Base-by-base conservation (phyloP, 2,888 invertebrate genomes). In the Taenaris catops region DNA sequence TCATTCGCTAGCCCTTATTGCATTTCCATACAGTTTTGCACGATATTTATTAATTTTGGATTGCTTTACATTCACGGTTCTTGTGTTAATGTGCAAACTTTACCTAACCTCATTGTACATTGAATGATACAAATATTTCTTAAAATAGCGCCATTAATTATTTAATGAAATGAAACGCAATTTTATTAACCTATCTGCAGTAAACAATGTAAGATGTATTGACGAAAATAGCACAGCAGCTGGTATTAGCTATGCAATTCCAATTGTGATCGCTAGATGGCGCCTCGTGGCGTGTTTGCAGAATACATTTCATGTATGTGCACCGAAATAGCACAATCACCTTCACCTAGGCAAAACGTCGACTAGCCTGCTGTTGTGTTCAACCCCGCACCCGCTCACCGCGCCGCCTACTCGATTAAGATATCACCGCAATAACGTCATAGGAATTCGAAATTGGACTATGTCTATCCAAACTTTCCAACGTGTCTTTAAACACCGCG, bases 291-390 rank as follows among this genome's bases (percentile, higher is more conserved):
- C 28, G 51, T 49, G 53, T 53, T 58, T 58, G 57, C 50, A 45
- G 36, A 37, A 28, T 40, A 59, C 62, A 51, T 32, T 45, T 24
- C 41, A 63, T 72, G 78, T 71, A 70, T 71, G 78, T 71, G 79
- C 70, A 72, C 83, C 55, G 62, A 83, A 86, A 86, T 86, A 86
- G 80, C 60, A 55, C 59, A 66, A 79, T 84, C 78, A 84, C 84
- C 84, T 86, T 84, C 86, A 84, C 84, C 84, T 84, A 81, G 80
- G 73, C 65, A 57, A 45, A 60, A 54, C 47, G 55, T 49, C 58
- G 51, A 54, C 60, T 58, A 60, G 53, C 48, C 26, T 48, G 49
- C 42, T 57, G 49, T 59, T 64, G 48, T 68, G 67, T 64, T 68
- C n/a, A 63, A 33, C 19, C 28, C 28, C n/a, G n/a, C n/a, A n/a